These are phyloP conservation scores for Cricetomys ansorgei DNA, from an alignment of 2,113 vertebrate genomes.

Conservation along the genomic window DNA sequence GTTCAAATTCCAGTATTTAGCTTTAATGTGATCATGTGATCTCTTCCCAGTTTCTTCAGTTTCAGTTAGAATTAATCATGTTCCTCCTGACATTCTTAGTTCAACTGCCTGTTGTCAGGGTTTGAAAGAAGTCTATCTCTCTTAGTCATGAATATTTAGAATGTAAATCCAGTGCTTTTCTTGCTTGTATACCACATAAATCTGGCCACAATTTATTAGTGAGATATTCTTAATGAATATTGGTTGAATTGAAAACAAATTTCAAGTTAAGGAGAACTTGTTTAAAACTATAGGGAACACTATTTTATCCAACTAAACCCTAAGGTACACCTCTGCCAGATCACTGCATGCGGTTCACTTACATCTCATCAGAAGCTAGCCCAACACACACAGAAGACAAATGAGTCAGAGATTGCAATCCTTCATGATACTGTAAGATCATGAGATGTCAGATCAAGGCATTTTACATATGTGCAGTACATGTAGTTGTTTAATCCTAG, in stretches of 20 bases:
- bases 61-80: not conserved
- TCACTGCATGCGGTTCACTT: not conserved
- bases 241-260: not conserved
- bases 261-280: not conserved
- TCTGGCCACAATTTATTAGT: not conserved
- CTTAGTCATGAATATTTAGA: slow-evolving; percentile 2
- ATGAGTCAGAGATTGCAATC: not conserved
- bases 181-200: not conserved
- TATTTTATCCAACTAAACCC: not conserved
- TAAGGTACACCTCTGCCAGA: not conserved
- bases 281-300: not conserved
- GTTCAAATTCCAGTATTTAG: not conserved
- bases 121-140: not conserved
- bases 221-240: not conserved
- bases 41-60: not conserved
- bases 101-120: not conserved
- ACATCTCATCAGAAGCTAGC: not conserved
- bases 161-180: not conserved
- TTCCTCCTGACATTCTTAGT: not conserved
- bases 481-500: not conserved
- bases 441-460: not conserved
- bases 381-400: not conserved
- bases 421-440: not conserved
- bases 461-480: not conserved
- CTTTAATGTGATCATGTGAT: not conserved